A percentile compares a stretch with the other conserved stretches of the same genome.
These are phyloP conservation scores for Rhinophrynus dorsalis DNA, from an alignment of 2,797 vertebrate genomes.

Conservation along the genomic window DNA sequence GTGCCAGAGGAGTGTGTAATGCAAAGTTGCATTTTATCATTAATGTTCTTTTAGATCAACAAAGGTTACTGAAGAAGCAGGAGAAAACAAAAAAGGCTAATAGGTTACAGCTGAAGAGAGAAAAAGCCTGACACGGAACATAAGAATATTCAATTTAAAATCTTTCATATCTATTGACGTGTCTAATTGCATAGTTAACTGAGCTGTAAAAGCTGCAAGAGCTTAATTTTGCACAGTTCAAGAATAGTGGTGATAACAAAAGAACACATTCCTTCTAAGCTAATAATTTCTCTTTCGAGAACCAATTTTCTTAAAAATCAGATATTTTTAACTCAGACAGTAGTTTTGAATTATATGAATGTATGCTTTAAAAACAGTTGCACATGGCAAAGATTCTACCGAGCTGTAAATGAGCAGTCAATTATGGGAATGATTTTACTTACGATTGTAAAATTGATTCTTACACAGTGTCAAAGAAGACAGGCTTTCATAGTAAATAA, in stretches of 20 bases:
- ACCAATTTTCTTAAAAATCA: slow-evolving; percentile 64
- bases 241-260: slow-evolving; percentile 59
- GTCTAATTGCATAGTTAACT: slow-evolving; percentile 72
- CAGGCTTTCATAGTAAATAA: slow-evolving; percentile 17
- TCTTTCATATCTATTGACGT: slow-evolving; percentile 67
- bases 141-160: slow-evolving; percentile 71
- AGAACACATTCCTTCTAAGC: slow-evolving; percentile 62
- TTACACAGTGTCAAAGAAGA: slow-evolving; percentile 16
- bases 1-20: no score
- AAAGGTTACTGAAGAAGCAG: no score
- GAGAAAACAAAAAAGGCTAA: not conserved
- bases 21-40: no score
- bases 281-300: slow-evolving; percentile 61
- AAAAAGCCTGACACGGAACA: slow-evolving; percentile 52
- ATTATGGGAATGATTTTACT: slow-evolving; percentile 17
- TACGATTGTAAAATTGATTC: slow-evolving; percentile 29
- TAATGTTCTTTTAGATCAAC: no score
- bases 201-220: slow-evolving; percentile 65
- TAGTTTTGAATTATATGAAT: slow-evolving; percentile 58
- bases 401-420: slow-evolving; percentile 52
- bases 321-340: slow-evolving; percentile 66
- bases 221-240: slow-evolving; percentile 63
- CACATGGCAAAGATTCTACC: slow-evolving; percentile 49
- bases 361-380: slow-evolving; percentile 59
- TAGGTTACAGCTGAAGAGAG: slow-evolving; percentile 1